A percentile compares a stretch with the other conserved stretches of the same genome.
Evolutionary conservation across 2,797 vertebrate genomes (phyloP).

Genomic region (Bovichtus diacanthus): DNA sequence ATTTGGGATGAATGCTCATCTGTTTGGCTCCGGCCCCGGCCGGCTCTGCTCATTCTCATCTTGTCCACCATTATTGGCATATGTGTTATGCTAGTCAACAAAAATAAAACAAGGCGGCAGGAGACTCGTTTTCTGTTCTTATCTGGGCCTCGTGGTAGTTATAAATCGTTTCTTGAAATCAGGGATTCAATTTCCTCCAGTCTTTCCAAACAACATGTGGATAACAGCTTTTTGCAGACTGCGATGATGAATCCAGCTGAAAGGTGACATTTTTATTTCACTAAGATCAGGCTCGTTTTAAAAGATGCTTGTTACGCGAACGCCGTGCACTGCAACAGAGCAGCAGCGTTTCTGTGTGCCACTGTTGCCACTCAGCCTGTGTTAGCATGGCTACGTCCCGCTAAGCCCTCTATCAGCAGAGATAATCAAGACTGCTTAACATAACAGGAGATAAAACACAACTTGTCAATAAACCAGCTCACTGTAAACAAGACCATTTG

Average conservation of each 20-base stretch:
- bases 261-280: slow-evolving; percentile 27
- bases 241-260: slow-evolving; percentile 90
- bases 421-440: slow-evolving; percentile 45
- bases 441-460: slow-evolving; percentile 20
- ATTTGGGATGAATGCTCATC: slow-evolving; percentile 2
- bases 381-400: background rate
- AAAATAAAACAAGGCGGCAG: slow-evolving; percentile 44
- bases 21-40: slow-evolving; percentile 2
- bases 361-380: background rate
- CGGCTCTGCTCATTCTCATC: background rate
- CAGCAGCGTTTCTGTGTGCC: background rate
- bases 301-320: background rate
- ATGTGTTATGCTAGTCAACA: slow-evolving; percentile 11
- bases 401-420: slow-evolving; percentile 31
- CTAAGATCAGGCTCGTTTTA: background rate
- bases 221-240: slow-evolving; percentile 89
- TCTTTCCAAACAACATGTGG: slow-evolving; percentile 84
- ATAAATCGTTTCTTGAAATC: slow-evolving; percentile 27
- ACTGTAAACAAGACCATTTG: background rate
- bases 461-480: background rate
- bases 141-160: slow-evolving; percentile 29
- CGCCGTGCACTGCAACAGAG: background rate
- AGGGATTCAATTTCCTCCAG: slow-evolving; percentile 38
- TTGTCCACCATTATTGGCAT: slow-evolving; percentile 9
- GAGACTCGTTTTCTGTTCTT: slow-evolving; percentile 25